Evolutionary conservation across 92 coral and sea anemone species (phyloP).

Genomic region (Desmophyllum pertusum): DNA sequence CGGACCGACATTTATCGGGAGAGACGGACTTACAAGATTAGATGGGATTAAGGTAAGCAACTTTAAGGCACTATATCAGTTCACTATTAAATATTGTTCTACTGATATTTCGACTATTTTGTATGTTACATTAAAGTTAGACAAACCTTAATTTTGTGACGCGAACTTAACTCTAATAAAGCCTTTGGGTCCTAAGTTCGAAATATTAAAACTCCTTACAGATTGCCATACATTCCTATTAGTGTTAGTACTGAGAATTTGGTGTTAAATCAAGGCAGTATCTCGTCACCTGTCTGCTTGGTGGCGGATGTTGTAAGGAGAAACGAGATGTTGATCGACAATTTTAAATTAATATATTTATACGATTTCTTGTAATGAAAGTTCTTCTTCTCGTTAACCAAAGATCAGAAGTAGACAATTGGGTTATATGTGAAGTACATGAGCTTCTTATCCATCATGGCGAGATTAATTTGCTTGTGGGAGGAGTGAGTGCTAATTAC

Average conservation of each 20-base stretch:
- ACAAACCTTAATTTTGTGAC: not conserved
- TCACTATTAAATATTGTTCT: not conserved
- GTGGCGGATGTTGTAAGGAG: not conserved
- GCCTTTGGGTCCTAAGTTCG: not conserved
- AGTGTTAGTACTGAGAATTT: not conserved
- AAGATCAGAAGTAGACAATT: too few relatives aligned
- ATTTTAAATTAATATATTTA: too few relatives aligned
- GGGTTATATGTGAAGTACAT: too few relatives aligned
- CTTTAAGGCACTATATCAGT: not conserved
- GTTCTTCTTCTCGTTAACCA: not conserved
- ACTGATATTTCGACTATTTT: not conserved
- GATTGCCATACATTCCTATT: not conserved
- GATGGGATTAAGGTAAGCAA: conserved; percentile 68
- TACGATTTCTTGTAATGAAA: too few relatives aligned
- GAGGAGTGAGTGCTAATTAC: too few relatives aligned
- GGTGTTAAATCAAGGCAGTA: not conserved
- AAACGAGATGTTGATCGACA: not conserved
- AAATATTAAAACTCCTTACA: not conserved
- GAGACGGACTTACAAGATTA: conserved; percentile 51
- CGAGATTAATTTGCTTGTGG: too few relatives aligned
- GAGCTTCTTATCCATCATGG: too few relatives aligned
- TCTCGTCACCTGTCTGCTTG: not conserved
- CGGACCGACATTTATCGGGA: conserved; percentile 71
- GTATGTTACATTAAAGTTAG: not conserved
- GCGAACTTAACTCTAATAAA: not conserved